Evolutionary conservation across 2,888 invertebrate genomes (phyloP), one percentile per base, ranked within the genome.

Genomic region (Eledona agricola): DNA sequence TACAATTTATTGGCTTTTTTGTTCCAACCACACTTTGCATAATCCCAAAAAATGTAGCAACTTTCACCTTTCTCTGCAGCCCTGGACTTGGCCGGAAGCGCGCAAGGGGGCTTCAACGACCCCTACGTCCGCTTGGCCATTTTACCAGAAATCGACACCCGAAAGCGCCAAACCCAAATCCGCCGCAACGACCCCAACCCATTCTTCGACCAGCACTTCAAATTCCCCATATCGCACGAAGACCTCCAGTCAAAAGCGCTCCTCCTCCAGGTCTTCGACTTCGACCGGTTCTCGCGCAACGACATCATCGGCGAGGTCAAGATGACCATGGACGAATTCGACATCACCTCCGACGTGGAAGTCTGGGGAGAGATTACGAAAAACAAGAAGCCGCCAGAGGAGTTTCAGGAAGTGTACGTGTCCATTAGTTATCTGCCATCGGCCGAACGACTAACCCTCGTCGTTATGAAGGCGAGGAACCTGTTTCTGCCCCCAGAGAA

Each of bases 191-290:
- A 92, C 65, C 83, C 88, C 4, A 91, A 92, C 76, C 93, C 93
- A 0, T 88, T 88, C 77, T 94, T 93, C 75, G 90, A 94, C 78
- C 92, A 94, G 72, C 89, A 90, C 72, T 94, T 94, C 78, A 94
- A 93, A 77, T 94, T 94, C 72, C 93, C 94, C 1, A 89, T 94
- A 4, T 90, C 93, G 6, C 89, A 90, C 63, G 93, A 94, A 63
- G 93, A 94, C 60, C 79, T 94, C 28, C 84, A 86, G 40, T 89
- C 90, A 51, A 91, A 90, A 74, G 87, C 85, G 12, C 77, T 93
- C 34, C 75, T 88, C 52, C 75, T 89, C n/a, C 89, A 90, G 78
- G 88, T 85, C 60, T 83, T 82, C 59, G 83, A 83, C 67, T 82
- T 81, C 69, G 84, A 85, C 66, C 78, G 92, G 58, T 93, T 89